Conservation (phyloP, 2,797 vertebrate genomes). For the Muscicapa comitata region DNA sequence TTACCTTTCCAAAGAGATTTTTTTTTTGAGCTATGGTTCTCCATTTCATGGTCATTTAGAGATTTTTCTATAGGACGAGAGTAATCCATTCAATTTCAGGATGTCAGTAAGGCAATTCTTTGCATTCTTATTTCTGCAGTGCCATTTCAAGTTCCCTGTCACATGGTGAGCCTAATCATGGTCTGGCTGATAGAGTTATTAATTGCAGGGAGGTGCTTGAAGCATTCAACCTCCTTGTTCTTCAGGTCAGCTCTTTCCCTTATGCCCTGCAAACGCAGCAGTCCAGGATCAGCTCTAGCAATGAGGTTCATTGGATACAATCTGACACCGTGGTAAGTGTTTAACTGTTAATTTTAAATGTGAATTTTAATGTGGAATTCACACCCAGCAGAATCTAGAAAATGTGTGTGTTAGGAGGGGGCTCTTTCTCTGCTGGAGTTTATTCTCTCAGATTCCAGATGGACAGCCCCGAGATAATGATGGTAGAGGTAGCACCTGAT, state of each 20-base stretch:
- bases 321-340: slow-evolving; percentile 80
- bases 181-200: slow-evolving; percentile 93
- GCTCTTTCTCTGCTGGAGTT: neutral
- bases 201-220: slow-evolving; percentile 95
- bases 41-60: neutral
- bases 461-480: neutral
- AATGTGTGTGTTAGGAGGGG: neutral
- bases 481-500: neutral
- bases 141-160: slow-evolving; percentile 89
- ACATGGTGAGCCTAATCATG: slow-evolving; percentile 90
- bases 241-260: slow-evolving; percentile 97
- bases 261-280: slow-evolving; percentile 93
- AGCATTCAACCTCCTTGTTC: slow-evolving; percentile 92
- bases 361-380: neutral
- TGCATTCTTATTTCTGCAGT: slow-evolving; percentile 75
- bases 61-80: neutral
- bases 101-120: slow-evolving; percentile 5
- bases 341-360: neutral
- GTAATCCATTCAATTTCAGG: neutral
- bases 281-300: slow-evolving; percentile 89
- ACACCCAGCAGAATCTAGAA: neutral
- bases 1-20: neutral
- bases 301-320: slow-evolving; percentile 94
- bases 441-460: neutral
- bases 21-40: neutral